These are phyloP conservation scores for Tupaia tana DNA, from an alignment of 2,113 vertebrate genomes.

Conservation along the genomic window DNA sequence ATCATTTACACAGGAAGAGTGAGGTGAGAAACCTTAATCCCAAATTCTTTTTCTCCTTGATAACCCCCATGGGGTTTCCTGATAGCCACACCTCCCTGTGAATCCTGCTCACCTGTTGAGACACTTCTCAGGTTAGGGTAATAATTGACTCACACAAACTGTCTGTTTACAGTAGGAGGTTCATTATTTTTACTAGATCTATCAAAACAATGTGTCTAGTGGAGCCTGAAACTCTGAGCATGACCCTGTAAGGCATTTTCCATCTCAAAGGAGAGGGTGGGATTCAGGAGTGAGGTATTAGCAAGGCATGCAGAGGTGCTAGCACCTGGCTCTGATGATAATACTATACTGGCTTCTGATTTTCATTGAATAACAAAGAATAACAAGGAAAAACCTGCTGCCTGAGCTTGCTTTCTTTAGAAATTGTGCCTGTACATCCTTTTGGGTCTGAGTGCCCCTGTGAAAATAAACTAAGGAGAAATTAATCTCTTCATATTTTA, in stretches of 20 bases:
- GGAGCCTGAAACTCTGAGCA: background rate
- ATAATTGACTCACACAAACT: background rate
- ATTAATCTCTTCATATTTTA: background rate
- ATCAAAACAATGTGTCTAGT: background rate
- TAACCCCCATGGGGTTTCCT: background rate
- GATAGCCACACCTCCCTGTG: background rate
- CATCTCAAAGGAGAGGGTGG: background rate
- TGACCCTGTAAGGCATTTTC: background rate
- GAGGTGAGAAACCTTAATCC: background rate
- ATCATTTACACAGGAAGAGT: background rate
- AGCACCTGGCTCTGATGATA: too few relatives aligned
- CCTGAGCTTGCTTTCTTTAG: background rate
- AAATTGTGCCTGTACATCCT: background rate
- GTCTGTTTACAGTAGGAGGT: background rate
- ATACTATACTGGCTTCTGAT: rapidly evolving
- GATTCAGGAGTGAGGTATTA: background rate
- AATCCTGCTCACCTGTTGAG: background rate
- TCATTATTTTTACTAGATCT: background rate
- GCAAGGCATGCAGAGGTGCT: background rate
- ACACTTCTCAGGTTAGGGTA: rapidly evolving
- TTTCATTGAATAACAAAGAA: background rate
- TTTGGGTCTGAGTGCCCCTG: background rate
- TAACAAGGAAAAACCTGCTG: background rate
- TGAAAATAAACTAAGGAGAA: background rate
- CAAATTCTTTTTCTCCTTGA: background rate